Percentiles rank a stretch among this genome's conserved stretches.
These are phyloP conservation scores for Venturia canescens DNA, from an alignment of 1,140 invertebrate species.

Conservation along the genomic window DNA sequence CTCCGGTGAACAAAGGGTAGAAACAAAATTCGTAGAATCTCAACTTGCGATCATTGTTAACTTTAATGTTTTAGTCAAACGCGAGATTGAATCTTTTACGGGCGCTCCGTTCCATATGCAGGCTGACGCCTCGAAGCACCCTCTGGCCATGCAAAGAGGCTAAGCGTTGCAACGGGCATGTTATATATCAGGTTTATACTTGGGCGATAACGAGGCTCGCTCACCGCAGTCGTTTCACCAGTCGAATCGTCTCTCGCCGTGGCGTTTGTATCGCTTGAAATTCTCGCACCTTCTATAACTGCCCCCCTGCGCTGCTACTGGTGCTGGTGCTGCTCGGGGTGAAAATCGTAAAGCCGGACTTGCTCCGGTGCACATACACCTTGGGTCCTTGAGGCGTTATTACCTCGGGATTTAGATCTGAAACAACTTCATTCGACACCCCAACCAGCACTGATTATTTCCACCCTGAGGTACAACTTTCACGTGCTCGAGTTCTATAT, in stretches of 20 bases:
- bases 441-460: slow-evolving; percentile 49
- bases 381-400: too few species aligned
- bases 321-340: not conserved
- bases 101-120: not conserved
- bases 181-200: not conserved
- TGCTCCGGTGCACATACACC: not conserved
- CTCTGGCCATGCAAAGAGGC: too few species aligned
- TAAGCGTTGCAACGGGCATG: not conserved
- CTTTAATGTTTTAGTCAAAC: slow-evolving; percentile 22
- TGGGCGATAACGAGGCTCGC: slow-evolving; percentile 27
- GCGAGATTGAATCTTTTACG: slow-evolving; percentile 21
- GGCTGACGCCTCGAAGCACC: too few species aligned
- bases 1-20: not conserved
- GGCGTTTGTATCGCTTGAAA: not conserved
- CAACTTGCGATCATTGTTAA: not conserved
- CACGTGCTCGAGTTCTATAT: slow-evolving; percentile 15
- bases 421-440: slow-evolving; percentile 51
- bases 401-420: slow-evolving; percentile 43
- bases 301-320: too few species aligned
- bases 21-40: not conserved
- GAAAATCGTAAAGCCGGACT: slow-evolving; percentile 8
- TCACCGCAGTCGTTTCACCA: slow-evolving; percentile 26
- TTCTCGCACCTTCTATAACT: not conserved
- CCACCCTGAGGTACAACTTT: slow-evolving; percentile 51
- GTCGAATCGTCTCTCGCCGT: not conserved